Percentiles rank a stretch among this genome's conserved stretches.
Evolutionary conservation across 2,888 invertebrate genomes (phyloP).

Genomic region (Trissoscelio sp.): DNA sequence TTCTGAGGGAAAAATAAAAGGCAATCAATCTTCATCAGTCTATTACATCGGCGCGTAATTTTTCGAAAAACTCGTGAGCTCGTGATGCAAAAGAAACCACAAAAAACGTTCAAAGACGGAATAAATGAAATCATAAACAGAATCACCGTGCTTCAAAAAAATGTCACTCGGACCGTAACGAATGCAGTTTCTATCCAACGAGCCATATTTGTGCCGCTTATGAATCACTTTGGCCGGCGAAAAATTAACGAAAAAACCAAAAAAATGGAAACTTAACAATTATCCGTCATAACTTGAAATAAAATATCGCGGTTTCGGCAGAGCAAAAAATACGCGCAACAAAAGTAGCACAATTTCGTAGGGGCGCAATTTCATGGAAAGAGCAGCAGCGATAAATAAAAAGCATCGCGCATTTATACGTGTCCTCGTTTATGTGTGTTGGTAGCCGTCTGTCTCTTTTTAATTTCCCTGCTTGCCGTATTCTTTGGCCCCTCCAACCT

Average conservation of each 20-base stretch:
- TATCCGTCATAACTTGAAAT: constrained; percentile 56
- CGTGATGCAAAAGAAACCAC: constrained; percentile 20
- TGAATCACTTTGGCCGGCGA: constrained; percentile 24
- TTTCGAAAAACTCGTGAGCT: constrained; percentile 11
- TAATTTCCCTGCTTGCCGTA: constrained; percentile 51
- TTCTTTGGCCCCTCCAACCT: too few relatives aligned
- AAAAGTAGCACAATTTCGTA: constrained; percentile 55
- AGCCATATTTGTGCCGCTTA: constrained; percentile 23
- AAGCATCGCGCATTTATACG: constrained; percentile 70
- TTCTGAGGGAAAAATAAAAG: constrained; percentile 23
- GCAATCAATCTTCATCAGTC: constrained; percentile 34
- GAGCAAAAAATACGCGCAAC: constrained; percentile 36
- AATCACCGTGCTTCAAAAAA: neutral
- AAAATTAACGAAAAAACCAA: constrained; percentile 37
- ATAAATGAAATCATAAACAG: neutral
- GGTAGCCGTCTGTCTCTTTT: constrained; percentile 68
- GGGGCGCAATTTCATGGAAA: constrained; percentile 58
- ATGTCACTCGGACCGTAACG: neutral
- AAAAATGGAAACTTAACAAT: constrained; percentile 30
- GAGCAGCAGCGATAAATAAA: constrained; percentile 74
- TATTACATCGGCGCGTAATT: constrained; percentile 30
- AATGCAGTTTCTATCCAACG: constrained; percentile 17
- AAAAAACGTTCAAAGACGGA: constrained; percentile 18
- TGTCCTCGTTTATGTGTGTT: constrained; percentile 56
- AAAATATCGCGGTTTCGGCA: constrained; percentile 54